Base-by-base conservation (phyloP, 2,113 vertebrate genomes). In the Thermophis baileyi region DNA sequence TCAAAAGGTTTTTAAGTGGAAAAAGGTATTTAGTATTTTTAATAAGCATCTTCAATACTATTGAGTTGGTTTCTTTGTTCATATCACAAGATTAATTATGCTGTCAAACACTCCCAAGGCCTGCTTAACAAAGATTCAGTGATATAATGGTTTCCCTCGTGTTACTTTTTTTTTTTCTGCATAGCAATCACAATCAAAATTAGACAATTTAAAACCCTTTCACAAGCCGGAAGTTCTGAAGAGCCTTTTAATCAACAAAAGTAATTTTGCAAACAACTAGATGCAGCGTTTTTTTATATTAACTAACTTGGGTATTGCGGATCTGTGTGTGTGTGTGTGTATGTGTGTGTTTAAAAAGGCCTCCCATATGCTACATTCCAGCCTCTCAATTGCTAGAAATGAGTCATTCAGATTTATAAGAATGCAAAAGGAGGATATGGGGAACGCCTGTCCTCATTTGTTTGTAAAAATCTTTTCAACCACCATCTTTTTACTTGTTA, bases 41-140 rank as follows among this genome's bases (percentile, higher is more conserved):
- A 99, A 99, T 99, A 99, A 99, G 99, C 99, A 98, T 99, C 98
- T 98, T 99, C 98, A 98, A 99, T 99, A 99, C 98, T 99, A 99
- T 99, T 99, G 99, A 99, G 99, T 99, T 98, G 98, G 98, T 99
- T 98, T 98, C 99, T 99, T 99, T 99, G 99, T 99, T 99, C 99
- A 99, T 99, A 99, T 99, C 98, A 98, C 98, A 99, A 99, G 99
- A 99, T 99, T 99, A 99, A 99, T 99, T 99, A 99, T 99, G 98
- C 99, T 99, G 99, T 99, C 99, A 99, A 98, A 97, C 98, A 98
- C 98, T 99, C 99, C 99, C 99, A 99, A 99, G 98, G 98, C 98
- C 98, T 99, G 98, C 99, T 99, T 99, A 99, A 99, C 99, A 99
- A 99, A 99, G 99, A 99, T 99, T 99, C 99, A 99, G 98, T 99